Conservation (phyloP, 2,113 vertebrate genomes). For the Embiotoca jacksoni region DNA sequence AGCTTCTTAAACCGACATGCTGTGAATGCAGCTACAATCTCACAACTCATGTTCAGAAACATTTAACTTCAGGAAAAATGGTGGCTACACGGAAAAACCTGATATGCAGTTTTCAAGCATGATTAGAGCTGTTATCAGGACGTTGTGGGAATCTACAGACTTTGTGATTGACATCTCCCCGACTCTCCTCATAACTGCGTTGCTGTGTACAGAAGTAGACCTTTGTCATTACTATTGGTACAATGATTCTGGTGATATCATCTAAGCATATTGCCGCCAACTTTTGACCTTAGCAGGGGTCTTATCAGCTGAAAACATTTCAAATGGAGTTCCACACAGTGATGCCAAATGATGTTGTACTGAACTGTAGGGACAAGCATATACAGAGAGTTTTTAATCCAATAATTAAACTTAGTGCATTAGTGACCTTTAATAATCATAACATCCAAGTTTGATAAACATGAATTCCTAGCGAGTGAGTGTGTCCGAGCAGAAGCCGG, state of each 20-base stretch:
- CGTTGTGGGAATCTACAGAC: background rate
- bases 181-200: background rate
- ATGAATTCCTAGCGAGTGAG: too few species aligned
- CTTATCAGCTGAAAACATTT: background rate
- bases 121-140: background rate
- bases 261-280: background rate
- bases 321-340: too few species aligned
- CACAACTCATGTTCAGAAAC: background rate
- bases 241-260: background rate
- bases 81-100: background rate
- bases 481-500: too few species aligned
- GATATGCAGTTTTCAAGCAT: background rate
- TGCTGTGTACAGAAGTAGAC: background rate
- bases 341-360: too few species aligned
- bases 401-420: too few species aligned
- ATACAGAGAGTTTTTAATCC: too few species aligned
- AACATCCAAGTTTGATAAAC: too few species aligned
- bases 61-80: background rate
- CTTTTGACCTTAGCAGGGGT: background rate
- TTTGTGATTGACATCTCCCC: constrained; percentile 5
- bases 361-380: too few species aligned
- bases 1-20: background rate
- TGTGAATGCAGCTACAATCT: background rate
- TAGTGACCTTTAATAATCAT: too few species aligned
- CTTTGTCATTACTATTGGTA: background rate